Base-by-base conservation (phyloP, 1,140 invertebrate genomes). In the Sycobia sp. region DNA sequence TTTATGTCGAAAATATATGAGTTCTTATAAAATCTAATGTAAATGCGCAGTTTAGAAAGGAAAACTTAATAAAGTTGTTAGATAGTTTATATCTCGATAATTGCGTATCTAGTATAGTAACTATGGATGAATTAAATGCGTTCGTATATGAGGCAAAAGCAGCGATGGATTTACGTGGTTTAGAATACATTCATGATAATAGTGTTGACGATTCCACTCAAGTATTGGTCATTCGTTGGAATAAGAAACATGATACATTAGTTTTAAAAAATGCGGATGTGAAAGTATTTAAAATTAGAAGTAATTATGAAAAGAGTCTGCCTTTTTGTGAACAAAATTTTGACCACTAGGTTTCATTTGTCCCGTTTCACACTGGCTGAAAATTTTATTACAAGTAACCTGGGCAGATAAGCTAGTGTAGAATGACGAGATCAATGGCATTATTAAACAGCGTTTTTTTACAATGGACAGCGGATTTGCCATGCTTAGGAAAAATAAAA, bases 1-100 rank as follows among this genome's bases (percentile, higher is more conserved):
- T 67, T 11, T 65, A 70, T 39, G 20, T 73, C 8, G 47, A 71
- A 50, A n/a, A 10, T 13, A n/a, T 25, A 10, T 34, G 44, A 32
- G 18, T 4, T 8, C 3, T 14, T 14, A 4, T 2, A 4, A 29
- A 4, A n/a, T 10, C 7, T 9, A 39, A n/a, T 9, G 3, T 39
- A 4, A 10, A n/a, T 4, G n/a, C 14, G 4, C 4, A 39, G 4
- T n/a, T 4, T n/a, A 14, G 3, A 39, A 11, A 7, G 32, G 56
- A 60, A 23, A 61, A 29, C 29, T 36, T 61, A 9, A 16, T 34
- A 1, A 56, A 57, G 16, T 16, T 46, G 1, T 3, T 4, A 7
- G 16, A 55, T 11, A 53, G 38, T 39, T 66, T 66, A 25, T 66
- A 66, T 46, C 50, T 61, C 3, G 58, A 66, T 36, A 66, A 66